A percentile compares a stretch with the other conserved stretches of the same genome.
phyloP scores from a whole-genome alignment of 2,113 vertebrate species.

The Melanerpes aurifrons region DNA sequence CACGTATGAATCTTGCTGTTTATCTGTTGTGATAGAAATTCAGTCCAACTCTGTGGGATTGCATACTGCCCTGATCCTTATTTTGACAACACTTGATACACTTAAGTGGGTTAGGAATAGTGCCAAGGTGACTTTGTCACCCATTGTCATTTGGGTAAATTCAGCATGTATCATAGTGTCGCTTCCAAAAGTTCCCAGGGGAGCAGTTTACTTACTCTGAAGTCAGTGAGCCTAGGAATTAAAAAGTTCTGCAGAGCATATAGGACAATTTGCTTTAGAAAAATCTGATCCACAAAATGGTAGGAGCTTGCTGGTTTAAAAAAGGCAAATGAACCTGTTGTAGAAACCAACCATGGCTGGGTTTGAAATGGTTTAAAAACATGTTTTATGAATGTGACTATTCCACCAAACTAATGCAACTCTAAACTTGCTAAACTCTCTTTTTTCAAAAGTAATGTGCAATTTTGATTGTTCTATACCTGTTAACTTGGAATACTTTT shows the following conservation, averaged over 20 bases:
- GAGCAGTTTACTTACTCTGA: neutral
- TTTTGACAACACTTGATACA: neutral
- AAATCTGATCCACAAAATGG: neutral
- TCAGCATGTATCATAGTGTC: accelerated
- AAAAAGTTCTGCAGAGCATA: neutral
- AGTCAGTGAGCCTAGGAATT: neutral
- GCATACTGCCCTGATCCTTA: neutral
- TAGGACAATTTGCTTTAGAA: neutral
- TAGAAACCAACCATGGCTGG: neutral
- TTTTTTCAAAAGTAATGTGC: neutral
- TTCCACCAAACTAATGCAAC: neutral
- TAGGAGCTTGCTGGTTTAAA: neutral
- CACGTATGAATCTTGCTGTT: accelerated
- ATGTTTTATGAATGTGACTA: accelerated
- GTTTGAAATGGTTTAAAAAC: neutral
- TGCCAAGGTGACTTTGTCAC: neutral
- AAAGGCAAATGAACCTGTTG: neutral
- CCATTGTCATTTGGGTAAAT: neutral
- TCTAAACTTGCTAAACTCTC: neutral
- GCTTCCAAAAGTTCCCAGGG: neutral
- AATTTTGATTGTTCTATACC: neutral
- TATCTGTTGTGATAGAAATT: accelerated
- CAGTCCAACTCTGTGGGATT: neutral
- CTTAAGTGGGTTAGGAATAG: neutral
- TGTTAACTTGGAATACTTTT: neutral